phyloP scores from a whole-genome alignment of 2,113 vertebrate species.

The Pseudorectes ferrugineus region DNA sequence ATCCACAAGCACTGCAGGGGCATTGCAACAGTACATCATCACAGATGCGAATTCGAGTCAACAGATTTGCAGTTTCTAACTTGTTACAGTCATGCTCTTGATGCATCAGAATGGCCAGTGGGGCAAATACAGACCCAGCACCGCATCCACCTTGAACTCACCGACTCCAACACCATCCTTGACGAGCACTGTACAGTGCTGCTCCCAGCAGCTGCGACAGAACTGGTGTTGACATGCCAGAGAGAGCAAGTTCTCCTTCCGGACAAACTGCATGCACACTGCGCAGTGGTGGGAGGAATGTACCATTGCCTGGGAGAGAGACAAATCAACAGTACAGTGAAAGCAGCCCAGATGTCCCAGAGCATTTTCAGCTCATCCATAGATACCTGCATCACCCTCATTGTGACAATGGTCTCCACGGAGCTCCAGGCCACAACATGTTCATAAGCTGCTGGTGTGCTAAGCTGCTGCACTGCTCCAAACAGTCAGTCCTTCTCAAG shows the following conservation, averaged over 20 bases:
- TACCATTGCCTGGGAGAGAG: constrained; percentile 67
- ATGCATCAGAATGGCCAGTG: neutral
- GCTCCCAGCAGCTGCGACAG: constrained; percentile 98
- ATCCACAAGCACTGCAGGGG: neutral
- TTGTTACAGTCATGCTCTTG: neutral
- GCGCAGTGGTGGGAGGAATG: constrained; percentile 92
- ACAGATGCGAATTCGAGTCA: neutral
- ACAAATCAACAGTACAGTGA: neutral
- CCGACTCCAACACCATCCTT: constrained; percentile 96
- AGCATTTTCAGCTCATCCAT: neutral
- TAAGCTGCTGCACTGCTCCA: neutral
- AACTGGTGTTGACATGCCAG: constrained; percentile 97
- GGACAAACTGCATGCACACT: constrained; percentile 96
- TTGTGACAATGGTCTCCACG: neutral
- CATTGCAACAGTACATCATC: neutral
- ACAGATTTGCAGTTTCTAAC: neutral
- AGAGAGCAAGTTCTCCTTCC: constrained; percentile 90
- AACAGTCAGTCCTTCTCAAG: neutral
- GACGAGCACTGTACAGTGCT: constrained; percentile 96
- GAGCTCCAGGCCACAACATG: neutral
- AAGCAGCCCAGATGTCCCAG: neutral
- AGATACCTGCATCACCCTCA: neutral
- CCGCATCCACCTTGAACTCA: constrained; percentile 62
- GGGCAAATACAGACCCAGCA: neutral
- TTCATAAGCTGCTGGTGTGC: neutral